phyloP scores from a whole-genome alignment of 1,140 invertebrate genomes.

The Papilio helenus region DNA sequence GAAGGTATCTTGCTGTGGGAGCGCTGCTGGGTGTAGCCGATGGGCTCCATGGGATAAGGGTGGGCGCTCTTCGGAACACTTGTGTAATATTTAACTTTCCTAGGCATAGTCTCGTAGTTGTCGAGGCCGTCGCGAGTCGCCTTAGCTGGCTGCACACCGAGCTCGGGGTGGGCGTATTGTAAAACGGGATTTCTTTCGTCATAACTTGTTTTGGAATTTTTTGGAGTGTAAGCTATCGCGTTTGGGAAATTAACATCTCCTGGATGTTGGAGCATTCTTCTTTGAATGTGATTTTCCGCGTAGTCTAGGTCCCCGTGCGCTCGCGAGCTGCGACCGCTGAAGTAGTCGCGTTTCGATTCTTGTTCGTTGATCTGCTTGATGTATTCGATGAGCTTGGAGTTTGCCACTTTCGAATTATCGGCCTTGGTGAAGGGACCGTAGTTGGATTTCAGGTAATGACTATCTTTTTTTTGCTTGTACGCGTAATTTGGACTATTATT shows the following conservation, averaged over 20 bases:
- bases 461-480: constrained; percentile 77
- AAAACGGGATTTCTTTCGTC: constrained; percentile 89
- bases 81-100: constrained; percentile 78
- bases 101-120: constrained; percentile 65
- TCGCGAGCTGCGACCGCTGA: constrained; percentile 80
- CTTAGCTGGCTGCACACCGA: constrained; percentile 89
- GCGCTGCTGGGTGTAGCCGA: constrained; percentile 80
- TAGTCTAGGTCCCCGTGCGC: constrained; percentile 78
- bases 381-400: constrained; percentile 85
- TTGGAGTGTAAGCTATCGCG: constrained; percentile 85
- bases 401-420: constrained; percentile 83
- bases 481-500: constrained; percentile 67
- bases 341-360: constrained; percentile 84
- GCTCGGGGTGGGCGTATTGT: constrained; percentile 90
- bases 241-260: constrained; percentile 85
- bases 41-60: constrained; percentile 79
- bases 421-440: constrained; percentile 84
- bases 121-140: constrained; percentile 77
- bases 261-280: constrained; percentile 87
- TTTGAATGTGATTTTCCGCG: constrained; percentile 84
- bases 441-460: constrained; percentile 71
- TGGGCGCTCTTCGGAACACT: constrained; percentile 76
- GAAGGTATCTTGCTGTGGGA: constrained; percentile 77
- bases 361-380: constrained; percentile 86
- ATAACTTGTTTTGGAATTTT: constrained; percentile 82